These are phyloP conservation scores for Drosophila seguyi DNA, from an alignment of 1,140 invertebrate genomes.

Conservation along the genomic window DNA sequence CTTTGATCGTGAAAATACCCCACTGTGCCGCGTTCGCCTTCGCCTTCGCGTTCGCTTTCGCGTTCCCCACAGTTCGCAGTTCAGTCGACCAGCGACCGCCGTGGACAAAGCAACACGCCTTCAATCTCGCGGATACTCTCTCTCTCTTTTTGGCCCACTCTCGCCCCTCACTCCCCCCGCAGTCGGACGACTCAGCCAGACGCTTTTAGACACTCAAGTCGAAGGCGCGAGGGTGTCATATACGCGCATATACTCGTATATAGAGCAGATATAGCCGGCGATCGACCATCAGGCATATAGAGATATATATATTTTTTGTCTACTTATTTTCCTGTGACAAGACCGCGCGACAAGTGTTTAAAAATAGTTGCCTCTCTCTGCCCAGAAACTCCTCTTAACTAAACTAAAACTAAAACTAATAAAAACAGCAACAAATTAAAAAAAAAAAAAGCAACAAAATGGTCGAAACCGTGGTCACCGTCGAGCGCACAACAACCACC, in stretches of 20 bases:
- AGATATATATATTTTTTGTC: slow-evolving; percentile 64
- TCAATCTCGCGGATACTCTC: slow-evolving; percentile 19
- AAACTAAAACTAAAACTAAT: background rate
- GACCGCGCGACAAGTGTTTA: slow-evolving; percentile 65
- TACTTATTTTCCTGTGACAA: slow-evolving; percentile 72
- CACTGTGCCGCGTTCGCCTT: slow-evolving; percentile 8
- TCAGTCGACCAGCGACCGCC: slow-evolving; percentile 57
- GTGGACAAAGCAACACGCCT: slow-evolving; percentile 55
- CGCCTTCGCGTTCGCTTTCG: slow-evolving; percentile 6
- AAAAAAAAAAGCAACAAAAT: slow-evolving; percentile 85
- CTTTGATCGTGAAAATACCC: background rate
- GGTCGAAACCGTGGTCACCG: slow-evolving; percentile 89
- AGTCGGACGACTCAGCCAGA: slow-evolving; percentile 15
- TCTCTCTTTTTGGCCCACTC: slow-evolving; percentile 12
- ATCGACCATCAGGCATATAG: slow-evolving; percentile 19
- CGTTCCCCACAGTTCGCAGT: slow-evolving; percentile 25
- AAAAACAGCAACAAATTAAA: background rate
- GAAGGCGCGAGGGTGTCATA: slow-evolving; percentile 58
- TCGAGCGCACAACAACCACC: slow-evolving; percentile 87
- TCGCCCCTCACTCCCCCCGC: background rate
- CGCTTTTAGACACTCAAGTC: slow-evolving; percentile 14
- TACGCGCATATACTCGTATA: slow-evolving; percentile 32
- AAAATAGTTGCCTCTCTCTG: slow-evolving; percentile 54
- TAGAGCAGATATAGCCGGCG: slow-evolving; percentile 34
- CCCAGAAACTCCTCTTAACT: slow-evolving; percentile 28